A percentile compares a stretch with the other conserved stretches of the same genome.
Evolutionary conservation across 1,140 invertebrate species (phyloP).

Genomic region (Stegodyphus dumicola): DNA sequence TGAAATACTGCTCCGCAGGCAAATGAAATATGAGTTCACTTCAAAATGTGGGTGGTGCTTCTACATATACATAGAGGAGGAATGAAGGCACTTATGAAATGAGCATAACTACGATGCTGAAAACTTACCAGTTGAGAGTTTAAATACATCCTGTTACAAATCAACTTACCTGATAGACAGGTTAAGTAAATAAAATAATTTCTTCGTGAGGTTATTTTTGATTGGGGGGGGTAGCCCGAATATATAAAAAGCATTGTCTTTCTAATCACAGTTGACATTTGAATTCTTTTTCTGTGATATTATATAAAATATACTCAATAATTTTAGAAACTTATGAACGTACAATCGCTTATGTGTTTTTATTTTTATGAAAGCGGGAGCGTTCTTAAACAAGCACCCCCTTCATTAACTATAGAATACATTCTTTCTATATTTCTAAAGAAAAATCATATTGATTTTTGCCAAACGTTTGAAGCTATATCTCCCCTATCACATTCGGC

Average conservation of each 20-base stretch:
- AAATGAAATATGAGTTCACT: constrained; percentile 38
- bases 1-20: constrained; percentile 1
- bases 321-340: too few relatives aligned
- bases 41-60: constrained; percentile 44
- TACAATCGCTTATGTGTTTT: not conserved
- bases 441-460: too few relatives aligned
- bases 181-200: not conserved
- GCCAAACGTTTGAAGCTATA: too few relatives aligned
- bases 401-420: too few relatives aligned
- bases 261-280: not conserved
- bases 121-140: not conserved
- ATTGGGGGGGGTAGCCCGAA: not conserved
- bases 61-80: not conserved
- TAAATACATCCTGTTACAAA: constrained; percentile 6
- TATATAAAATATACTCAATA: not conserved
- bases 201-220: not conserved
- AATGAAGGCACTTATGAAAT: too few relatives aligned
- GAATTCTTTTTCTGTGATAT: not conserved
- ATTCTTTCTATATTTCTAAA: too few relatives aligned
- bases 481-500: too few relatives aligned
- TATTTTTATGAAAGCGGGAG: too few relatives aligned
- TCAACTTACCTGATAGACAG: not conserved
- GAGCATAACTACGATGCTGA: not conserved
- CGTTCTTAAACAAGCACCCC: too few relatives aligned
- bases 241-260: not conserved